These are phyloP conservation scores for Aegithalos caudatus DNA, from an alignment of 2,113 vertebrate species.

Conservation along the genomic window DNA sequence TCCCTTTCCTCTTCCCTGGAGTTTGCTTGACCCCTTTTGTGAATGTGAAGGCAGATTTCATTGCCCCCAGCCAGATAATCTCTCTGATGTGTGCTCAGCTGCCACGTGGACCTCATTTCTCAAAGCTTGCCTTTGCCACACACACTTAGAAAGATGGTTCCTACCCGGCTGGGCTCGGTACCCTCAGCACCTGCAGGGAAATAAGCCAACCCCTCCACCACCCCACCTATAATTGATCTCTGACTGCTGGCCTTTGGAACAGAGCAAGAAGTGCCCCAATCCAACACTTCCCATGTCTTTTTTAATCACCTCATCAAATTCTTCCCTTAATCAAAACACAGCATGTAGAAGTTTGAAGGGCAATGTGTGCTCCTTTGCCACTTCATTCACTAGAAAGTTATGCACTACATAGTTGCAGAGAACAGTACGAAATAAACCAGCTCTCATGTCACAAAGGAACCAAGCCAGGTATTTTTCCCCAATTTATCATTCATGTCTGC, in stretches of 20 bases:
- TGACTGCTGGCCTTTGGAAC: not conserved
- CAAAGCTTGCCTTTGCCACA: not conserved
- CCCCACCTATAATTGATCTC: not conserved
- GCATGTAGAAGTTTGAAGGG: not conserved
- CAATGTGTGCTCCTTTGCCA: not conserved
- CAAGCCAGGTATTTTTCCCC: not conserved
- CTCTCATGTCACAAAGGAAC: not conserved
- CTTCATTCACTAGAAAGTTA: not conserved
- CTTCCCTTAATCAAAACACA: conserved; percentile 5
- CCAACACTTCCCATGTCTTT: not conserved
- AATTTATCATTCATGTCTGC: conserved; percentile 1
- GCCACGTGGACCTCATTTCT: not conserved
- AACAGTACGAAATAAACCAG: not conserved
- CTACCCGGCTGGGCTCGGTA: not conserved
- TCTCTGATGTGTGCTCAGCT: not conserved
- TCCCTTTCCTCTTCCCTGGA: not conserved
- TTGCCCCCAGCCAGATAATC: not conserved
- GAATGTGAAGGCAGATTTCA: not conserved
- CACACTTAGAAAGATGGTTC: not conserved
- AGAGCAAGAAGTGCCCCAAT: not conserved
- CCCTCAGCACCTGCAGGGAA: not conserved
- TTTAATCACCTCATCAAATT: not conserved
- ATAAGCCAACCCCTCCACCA: not conserved
- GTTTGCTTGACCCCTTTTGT: not conserved
- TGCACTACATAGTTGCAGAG: not conserved